Percentiles rank a stretch among this genome's conserved stretches.
phyloP scores from a whole-genome alignment of 2,113 vertebrate genomes.

The Lepidothrix coronata region DNA sequence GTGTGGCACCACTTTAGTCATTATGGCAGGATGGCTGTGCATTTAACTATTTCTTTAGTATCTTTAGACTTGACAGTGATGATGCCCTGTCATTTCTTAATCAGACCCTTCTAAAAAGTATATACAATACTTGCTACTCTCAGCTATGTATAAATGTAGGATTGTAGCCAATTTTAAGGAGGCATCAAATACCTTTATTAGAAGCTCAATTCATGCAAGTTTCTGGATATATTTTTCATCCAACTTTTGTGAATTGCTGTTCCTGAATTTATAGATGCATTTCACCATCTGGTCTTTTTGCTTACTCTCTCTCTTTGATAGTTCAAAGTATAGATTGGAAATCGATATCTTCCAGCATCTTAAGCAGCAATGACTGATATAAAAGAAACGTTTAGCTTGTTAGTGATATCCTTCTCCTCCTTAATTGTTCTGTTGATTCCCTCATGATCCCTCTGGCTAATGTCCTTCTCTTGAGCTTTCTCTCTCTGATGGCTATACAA shows the following conservation, averaged over 20 bases:
- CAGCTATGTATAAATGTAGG: not conserved
- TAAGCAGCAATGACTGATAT: not conserved
- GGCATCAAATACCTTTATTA: not conserved
- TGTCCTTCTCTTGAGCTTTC: not conserved
- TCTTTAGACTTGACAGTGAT: not conserved
- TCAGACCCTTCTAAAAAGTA: not conserved
- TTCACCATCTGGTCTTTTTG: not conserved
- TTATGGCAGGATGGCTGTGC: not conserved
- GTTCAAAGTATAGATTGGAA: slow-evolving; percentile 11
- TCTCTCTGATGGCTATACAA: not conserved
- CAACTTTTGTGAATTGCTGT: not conserved
- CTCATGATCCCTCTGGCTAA: not conserved
- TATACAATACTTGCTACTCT: not conserved
- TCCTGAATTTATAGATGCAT: not conserved
- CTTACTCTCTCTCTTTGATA: not conserved
- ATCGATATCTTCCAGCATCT: not conserved
- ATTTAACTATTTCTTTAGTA: not conserved
- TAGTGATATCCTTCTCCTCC: not conserved
- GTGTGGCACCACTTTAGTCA: not conserved
- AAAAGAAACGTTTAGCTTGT: not conserved
- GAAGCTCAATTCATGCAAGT: not conserved
- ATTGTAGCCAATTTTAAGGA: not conserved
- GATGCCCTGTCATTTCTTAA: not conserved
- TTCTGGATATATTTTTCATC: not conserved
- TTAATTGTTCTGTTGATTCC: not conserved